Percentiles rank a stretch among this genome's conserved stretches.
These are phyloP conservation scores for Columba janthina DNA, from an alignment of 2,113 vertebrate species.

Conservation along the genomic window DNA sequence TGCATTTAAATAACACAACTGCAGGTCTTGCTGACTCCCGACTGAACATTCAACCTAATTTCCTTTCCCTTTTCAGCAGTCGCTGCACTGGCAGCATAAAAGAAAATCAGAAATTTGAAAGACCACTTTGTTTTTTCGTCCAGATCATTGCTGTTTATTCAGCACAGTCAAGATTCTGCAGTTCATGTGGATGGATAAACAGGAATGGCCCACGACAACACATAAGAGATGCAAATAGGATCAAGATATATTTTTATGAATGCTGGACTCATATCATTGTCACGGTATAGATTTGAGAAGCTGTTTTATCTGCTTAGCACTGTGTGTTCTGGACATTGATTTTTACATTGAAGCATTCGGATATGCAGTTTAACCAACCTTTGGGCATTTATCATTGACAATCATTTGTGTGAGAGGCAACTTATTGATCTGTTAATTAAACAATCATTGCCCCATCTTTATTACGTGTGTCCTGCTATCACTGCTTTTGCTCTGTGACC, in stretches of 20 bases:
- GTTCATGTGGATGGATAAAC: constrained; percentile 23
- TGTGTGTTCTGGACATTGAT: not conserved
- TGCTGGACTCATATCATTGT: not conserved
- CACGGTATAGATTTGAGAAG: not conserved
- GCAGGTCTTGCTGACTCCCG: not conserved
- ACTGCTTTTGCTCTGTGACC: not conserved
- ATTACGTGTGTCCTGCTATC: not conserved
- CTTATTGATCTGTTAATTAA: constrained; percentile 59
- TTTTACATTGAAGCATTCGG: not conserved
- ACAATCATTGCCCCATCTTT: constrained; percentile 2
- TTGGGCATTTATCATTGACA: constrained; percentile 23
- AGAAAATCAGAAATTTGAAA: constrained; percentile 49
- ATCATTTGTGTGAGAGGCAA: not conserved
- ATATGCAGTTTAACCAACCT: constrained; percentile 4
- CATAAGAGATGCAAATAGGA: not conserved
- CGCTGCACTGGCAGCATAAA: not conserved
- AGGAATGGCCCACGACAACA: not conserved
- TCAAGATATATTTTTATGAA: constrained; percentile 26
- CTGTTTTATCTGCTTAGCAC: not conserved
- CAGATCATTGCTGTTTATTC: constrained; percentile 10
- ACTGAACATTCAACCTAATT: constrained; percentile 4
- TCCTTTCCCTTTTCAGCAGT: constrained; percentile 49
- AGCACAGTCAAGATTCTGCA: not conserved
- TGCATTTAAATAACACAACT: constrained; percentile 55
- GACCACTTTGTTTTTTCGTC: constrained; percentile 30